Percentiles rank a stretch among this genome's conserved stretches.
phyloP scores from a whole-genome alignment of 2,113 vertebrate species.

The Cavia aperea region DNA sequence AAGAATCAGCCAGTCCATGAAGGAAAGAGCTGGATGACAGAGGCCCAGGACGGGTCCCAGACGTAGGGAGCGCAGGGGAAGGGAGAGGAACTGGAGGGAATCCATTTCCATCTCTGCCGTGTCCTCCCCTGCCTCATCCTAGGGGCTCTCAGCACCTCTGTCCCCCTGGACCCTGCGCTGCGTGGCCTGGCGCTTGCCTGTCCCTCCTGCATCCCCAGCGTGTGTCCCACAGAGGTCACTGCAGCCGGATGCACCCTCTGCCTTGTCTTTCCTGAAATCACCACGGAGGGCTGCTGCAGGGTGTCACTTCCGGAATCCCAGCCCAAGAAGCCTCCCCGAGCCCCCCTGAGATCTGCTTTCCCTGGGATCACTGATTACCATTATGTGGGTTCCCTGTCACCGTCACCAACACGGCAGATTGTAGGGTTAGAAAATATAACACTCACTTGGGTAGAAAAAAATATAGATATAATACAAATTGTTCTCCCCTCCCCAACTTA shows the following conservation, averaged over 20 bases:
- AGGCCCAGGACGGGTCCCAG: neutral
- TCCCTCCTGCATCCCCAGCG: neutral
- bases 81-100: neutral
- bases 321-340: neutral
- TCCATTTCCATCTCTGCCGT: neutral
- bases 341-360: neutral
- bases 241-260: neutral
- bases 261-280: neutral
- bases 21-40: neutral
- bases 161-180: neutral
- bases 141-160: neutral
- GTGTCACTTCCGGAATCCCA: neutral
- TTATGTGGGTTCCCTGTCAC: neutral
- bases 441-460: neutral
- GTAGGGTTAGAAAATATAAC: neutral
- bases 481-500: neutral
- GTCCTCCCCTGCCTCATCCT: neutral
- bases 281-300: neutral
- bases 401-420: neutral
- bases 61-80: neutral
- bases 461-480: neutral
- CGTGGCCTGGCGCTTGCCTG: neutral
- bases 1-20: neutral
- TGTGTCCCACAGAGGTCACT: neutral
- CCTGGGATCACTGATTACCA: neutral